phyloP scores from a whole-genome alignment of 1,140 invertebrate species.

The Conus betulinus region DNA sequence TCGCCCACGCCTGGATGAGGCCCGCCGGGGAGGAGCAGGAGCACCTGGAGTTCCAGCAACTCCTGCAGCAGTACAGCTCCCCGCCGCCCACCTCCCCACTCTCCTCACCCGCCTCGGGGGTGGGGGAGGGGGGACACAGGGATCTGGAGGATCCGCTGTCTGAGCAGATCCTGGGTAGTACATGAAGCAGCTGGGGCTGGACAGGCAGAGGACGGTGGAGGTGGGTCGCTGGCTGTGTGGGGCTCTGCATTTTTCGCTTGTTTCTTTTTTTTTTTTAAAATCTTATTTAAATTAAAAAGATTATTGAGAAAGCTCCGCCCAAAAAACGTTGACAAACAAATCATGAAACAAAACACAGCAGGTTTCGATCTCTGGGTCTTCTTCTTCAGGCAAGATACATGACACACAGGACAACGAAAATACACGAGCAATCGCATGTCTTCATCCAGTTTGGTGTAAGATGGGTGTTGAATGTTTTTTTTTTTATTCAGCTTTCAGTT shows the following conservation, averaged over 20 bases:
- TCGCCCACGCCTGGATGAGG: conserved; percentile 90
- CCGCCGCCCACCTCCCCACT: conserved; percentile 79
- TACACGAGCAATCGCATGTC: too few species aligned
- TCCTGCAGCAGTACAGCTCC: conserved; percentile 68
- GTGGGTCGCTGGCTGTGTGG: conserved; percentile 69
- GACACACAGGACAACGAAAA: too few species aligned
- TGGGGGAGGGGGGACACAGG: conserved; percentile 63
- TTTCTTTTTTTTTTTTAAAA: not conserved
- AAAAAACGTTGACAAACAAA: too few species aligned
- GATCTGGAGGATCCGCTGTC: conserved; percentile 76
- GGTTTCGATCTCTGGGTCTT: too few species aligned
- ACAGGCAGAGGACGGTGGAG: conserved; percentile 88
- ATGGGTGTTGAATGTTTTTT: too few species aligned
- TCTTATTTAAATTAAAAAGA: too few species aligned
- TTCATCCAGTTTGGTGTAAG: too few species aligned
- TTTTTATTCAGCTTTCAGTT: too few species aligned
- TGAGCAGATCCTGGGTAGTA: conserved; percentile 92
- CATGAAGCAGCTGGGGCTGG: conserved; percentile 94
- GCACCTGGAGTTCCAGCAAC: conserved; percentile 17
- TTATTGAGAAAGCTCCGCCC: too few species aligned
- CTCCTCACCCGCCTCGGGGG: conserved; percentile 59
- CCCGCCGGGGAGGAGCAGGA: conserved; percentile 72
- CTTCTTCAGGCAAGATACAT: too few species aligned
- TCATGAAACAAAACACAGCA: too few species aligned
- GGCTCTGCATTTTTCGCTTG: not conserved